These are phyloP conservation scores for Tenodera sinensis DNA, from an alignment of 2,888 invertebrate genomes.

Conservation along the genomic window DNA sequence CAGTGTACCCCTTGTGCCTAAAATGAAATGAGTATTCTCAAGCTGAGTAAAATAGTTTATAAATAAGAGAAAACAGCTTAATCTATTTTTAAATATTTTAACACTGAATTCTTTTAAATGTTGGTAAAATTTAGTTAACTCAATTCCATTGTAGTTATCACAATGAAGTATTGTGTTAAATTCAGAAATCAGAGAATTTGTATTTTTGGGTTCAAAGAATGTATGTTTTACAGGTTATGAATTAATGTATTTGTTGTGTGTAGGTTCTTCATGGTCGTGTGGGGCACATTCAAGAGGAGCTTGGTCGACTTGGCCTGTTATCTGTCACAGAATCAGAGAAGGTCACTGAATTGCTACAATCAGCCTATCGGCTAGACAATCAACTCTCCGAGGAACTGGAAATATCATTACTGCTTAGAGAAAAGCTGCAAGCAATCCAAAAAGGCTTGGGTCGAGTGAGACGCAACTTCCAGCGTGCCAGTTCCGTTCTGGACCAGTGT, in stretches of 20 bases:
- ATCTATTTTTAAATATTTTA: too few relatives aligned
- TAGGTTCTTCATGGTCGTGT: conserved; percentile 66
- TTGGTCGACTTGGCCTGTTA: conserved; percentile 69
- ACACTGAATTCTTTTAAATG: too few relatives aligned
- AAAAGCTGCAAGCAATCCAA: conserved; percentile 68
- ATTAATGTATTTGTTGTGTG: neutral
- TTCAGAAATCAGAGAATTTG: too few relatives aligned
- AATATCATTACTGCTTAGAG: conserved; percentile 64
- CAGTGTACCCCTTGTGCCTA: too few relatives aligned
- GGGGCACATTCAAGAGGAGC: conserved; percentile 75
- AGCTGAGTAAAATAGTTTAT: too few relatives aligned
- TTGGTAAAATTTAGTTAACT: too few relatives aligned
- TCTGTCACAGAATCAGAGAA: conserved; percentile 69
- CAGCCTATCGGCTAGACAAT: conserved; percentile 67
- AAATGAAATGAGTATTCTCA: too few relatives aligned
- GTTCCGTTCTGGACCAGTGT: conserved; percentile 61
- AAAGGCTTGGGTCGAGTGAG: conserved; percentile 65
- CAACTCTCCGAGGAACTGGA: conserved; percentile 75
- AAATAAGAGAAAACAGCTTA: too few relatives aligned
- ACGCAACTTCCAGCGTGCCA: conserved; percentile 62
- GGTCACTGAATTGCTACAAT: conserved; percentile 64
- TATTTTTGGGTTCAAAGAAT: too few relatives aligned
- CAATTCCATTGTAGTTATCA: too few relatives aligned
- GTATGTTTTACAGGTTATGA: too few relatives aligned
- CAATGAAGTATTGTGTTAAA: too few relatives aligned